phyloP scores from a whole-genome alignment of 2,113 vertebrate genomes.

The Sinocyclocheilus anshuiensis region DNA sequence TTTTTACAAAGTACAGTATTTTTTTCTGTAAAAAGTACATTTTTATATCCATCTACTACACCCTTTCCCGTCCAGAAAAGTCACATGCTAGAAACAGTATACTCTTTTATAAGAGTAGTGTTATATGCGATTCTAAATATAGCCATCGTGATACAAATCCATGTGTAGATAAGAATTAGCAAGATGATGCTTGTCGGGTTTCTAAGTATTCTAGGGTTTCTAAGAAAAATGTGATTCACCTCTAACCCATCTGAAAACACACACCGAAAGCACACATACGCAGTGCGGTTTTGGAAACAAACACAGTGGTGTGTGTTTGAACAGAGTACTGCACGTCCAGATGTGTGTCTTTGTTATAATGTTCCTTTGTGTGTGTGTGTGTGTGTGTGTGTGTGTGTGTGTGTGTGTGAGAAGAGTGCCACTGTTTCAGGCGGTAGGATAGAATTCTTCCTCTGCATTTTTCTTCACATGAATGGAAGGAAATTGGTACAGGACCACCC shows the following conservation, averaged over 20 bases:
- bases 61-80: not conserved
- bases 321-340: not conserved
- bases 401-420: not conserved
- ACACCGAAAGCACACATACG: not conserved
- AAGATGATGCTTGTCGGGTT: not conserved
- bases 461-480: constrained; percentile 31
- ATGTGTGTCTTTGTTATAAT: not conserved
- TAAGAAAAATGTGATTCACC: not conserved
- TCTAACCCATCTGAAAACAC: not conserved
- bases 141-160: not conserved
- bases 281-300: constrained; percentile 1
- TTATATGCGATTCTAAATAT: not conserved
- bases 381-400: not conserved
- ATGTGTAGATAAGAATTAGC: not conserved
- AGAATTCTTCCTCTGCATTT: not conserved
- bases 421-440: not conserved
- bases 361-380: not conserved
- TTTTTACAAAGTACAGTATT: too few relatives aligned
- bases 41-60: not conserved
- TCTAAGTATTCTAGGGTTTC: constrained; percentile 3
- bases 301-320: constrained; percentile 8
- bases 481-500: constrained; percentile 24
- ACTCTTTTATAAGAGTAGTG: not conserved
- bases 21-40: too few relatives aligned
- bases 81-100: not conserved